Base-by-base conservation (phyloP, 2,888 invertebrate genomes). In the Agrilus biguttatus region DNA sequence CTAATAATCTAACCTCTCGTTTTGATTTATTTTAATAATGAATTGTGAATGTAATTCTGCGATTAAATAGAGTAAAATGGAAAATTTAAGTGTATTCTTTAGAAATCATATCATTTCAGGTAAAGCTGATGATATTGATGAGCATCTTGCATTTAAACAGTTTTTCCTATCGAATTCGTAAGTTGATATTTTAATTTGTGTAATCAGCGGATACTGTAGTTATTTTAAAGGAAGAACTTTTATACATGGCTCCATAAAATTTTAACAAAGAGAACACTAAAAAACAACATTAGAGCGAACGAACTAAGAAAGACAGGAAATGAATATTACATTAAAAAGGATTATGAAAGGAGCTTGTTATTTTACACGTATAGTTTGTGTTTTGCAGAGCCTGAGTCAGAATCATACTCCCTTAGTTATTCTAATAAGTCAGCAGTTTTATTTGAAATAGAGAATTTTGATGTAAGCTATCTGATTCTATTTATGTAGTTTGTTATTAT, bases 361-460 rank as follows among this genome's bases (percentile, higher is more conserved):
- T 71, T 68, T 37, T 83, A 82, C 54, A 74, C 75, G 0, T 73
- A 75, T 54, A 78, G 80, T 62, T 70, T 81, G 8, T 57, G 72
- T 42, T 74, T 69, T 55, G 78, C 82, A 5, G 62, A 67, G 12
- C 68, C 68, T 33, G 61, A 69, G 28, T 72, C 72, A 37, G 63
- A 71, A 10, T 74, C 76, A 61, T 75, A 75, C 51, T 66, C 77
- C 1, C 57, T 80, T 39, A 80, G 80, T 0, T 62, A 79, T 41
- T 80, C 78, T 0, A 83, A 83, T 53, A 69, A 83, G 58, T 82
- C 83, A 10, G 82, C 81, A 14, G 73, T 77, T 8, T 66, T 78
- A 37, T 69, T 77, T 53, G 70, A 74, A 50, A 57, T 79, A 57
- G 69, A 72, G 44, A 68, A 69, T 53, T 80, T 69, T 61, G 57